A percentile compares a stretch with the other conserved stretches of the same genome.
Evolutionary conservation across 2,888 invertebrate species (phyloP).

Genomic region (Fissipunctia ypsillon): DNA sequence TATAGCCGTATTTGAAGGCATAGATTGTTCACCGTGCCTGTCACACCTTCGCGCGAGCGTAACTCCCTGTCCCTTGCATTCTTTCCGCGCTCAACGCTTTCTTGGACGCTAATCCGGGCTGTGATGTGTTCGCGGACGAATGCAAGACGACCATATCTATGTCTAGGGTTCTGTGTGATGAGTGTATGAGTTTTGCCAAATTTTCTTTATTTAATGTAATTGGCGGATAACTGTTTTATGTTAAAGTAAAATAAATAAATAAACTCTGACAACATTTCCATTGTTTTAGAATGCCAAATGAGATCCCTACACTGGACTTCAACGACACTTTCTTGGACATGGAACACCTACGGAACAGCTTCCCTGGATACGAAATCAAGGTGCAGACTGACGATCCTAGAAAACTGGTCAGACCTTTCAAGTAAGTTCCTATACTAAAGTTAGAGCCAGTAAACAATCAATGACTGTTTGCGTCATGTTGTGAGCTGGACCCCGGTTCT

Average conservation of each 20-base stretch:
- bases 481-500: not conserved
- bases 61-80: no score
- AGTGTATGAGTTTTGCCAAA: not conserved
- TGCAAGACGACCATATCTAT: not conserved
- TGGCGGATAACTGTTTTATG: not conserved
- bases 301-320: conserved; percentile 96
- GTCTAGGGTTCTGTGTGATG: not conserved
- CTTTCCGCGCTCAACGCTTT: not conserved
- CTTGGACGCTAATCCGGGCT: not conserved
- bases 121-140: not conserved
- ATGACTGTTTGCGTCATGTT: not conserved
- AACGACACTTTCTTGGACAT: conserved; percentile 99
- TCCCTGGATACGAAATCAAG: conserved; percentile 95
- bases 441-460: not conserved
- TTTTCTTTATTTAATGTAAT: not conserved
- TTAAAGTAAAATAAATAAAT: not conserved
- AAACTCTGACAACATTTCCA: not conserved
- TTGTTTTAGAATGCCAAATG: conserved; percentile 95
- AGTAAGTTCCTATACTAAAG: conserved; percentile 84
- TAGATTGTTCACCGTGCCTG: not conserved
- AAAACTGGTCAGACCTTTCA: conserved; percentile 95
- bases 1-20: not conserved
- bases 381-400: conserved; percentile 92
- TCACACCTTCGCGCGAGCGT: no score
- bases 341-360: conserved; percentile 96